Percentiles rank a stretch among this genome's conserved stretches.
These are phyloP conservation scores for Hyppa rectilinea DNA, from an alignment of 2,888 invertebrate genomes.

Conservation along the genomic window DNA sequence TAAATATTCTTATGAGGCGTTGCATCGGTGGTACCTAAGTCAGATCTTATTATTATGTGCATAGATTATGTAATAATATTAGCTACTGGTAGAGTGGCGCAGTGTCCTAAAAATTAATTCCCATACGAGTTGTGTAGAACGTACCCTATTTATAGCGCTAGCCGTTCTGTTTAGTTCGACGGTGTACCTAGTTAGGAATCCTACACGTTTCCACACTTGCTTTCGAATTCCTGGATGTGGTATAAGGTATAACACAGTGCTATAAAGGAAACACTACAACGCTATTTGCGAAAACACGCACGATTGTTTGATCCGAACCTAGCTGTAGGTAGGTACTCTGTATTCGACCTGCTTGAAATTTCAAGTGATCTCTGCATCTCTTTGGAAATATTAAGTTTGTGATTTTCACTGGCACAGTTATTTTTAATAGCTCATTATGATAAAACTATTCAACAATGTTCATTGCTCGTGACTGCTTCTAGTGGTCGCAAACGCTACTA, in stretches of 20 bases:
- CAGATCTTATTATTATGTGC: constrained; percentile 62
- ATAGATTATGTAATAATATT: constrained; percentile 55
- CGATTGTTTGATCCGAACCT: constrained; percentile 23
- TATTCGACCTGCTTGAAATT: constrained; percentile 3
- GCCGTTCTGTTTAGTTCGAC: constrained; percentile 20
- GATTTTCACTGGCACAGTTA: constrained; percentile 26
- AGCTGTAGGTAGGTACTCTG: constrained; percentile 33
- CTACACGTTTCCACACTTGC: constrained; percentile 45
- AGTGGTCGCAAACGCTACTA: too few species aligned
- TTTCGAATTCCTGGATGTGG: constrained; percentile 33
- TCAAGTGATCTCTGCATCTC: background rate
- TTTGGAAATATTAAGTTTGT: constrained; percentile 13
- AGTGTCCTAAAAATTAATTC: constrained; percentile 54
- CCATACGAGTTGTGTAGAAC: constrained; percentile 44
- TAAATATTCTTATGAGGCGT: constrained; percentile 52
- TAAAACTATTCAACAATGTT: constrained; percentile 19
- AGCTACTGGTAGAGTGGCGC: constrained; percentile 30
- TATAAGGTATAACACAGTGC: background rate
- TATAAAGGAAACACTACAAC: constrained; percentile 27
- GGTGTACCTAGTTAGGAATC: constrained; percentile 31
- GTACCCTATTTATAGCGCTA: constrained; percentile 50
- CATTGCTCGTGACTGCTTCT: too few species aligned
- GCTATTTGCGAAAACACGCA: constrained; percentile 35
- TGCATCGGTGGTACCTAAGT: constrained; percentile 40
- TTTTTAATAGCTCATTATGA: constrained; percentile 6